A percentile compares a stretch with the other conserved stretches of the same genome.
Evolutionary conservation across 2,888 invertebrate genomes (phyloP).

Genomic region (Lobophora halterata): DNA sequence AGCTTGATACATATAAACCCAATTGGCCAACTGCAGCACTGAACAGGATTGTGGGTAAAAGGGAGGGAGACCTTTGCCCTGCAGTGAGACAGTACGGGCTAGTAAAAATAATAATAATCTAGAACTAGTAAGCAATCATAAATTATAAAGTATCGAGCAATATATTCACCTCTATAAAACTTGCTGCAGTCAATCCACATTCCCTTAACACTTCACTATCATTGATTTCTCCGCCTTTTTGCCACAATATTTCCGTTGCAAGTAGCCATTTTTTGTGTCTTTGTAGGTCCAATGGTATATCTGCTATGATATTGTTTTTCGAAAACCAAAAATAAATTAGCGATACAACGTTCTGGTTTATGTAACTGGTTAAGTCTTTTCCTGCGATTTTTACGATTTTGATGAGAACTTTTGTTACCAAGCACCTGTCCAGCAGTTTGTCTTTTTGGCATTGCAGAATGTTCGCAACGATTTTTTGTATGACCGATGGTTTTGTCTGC

Average conservation of each 20-base stretch:
- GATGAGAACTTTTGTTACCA: conserved; percentile 68
- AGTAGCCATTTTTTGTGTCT: conserved; percentile 70
- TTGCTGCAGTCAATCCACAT: conserved; percentile 35
- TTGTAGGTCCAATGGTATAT: conserved; percentile 53
- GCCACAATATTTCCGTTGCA: conserved; percentile 65
- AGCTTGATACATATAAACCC: too few species aligned
- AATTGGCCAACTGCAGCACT: too few species aligned
- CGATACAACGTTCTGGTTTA: conserved; percentile 67
- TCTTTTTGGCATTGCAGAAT: conserved; percentile 76
- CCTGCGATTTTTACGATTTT: conserved; percentile 50
- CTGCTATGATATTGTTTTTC: conserved; percentile 51
- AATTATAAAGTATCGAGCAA: too few species aligned
- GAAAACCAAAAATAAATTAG: conserved; percentile 75
- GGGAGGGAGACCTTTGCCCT: too few species aligned
- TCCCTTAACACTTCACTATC: conserved; percentile 47
- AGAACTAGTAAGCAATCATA: neutral
- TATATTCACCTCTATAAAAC: conserved; percentile 33
- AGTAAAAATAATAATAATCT: neutral
- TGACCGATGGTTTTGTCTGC: conserved; percentile 69
- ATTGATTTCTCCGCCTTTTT: conserved; percentile 49
- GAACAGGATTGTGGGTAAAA: too few species aligned
- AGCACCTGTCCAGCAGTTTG: conserved; percentile 66
- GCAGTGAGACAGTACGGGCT: too few species aligned
- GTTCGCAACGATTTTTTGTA: conserved; percentile 75
- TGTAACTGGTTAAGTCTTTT: conserved; percentile 50